phyloP scores from a whole-genome alignment of 2,113 vertebrate species.

The Archilochus colubris region DNA sequence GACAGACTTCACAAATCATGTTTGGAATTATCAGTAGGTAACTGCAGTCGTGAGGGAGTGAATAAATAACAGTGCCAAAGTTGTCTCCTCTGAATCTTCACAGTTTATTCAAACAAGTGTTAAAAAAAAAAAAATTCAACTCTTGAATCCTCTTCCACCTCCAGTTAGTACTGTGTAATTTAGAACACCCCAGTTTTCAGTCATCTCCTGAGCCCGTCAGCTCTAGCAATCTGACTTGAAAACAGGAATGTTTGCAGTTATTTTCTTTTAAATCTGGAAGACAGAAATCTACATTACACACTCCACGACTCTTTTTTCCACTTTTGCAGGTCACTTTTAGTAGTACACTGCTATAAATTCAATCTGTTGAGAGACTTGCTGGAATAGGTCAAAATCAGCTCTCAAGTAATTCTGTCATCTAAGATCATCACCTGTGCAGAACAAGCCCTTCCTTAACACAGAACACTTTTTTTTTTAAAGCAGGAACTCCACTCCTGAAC shows the following conservation, averaged over 20 bases:
- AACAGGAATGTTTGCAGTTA: background rate
- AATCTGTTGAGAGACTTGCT: background rate
- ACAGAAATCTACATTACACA: background rate
- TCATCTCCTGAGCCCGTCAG: background rate
- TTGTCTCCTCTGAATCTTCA: background rate
- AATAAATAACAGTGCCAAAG: background rate
- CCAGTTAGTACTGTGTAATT: background rate
- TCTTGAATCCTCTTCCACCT: background rate
- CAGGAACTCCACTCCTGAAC: background rate
- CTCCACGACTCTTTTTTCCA: background rate
- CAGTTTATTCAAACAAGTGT: background rate
- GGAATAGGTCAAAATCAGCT: background rate
- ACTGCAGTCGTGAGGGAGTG: background rate
- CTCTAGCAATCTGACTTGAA: background rate
- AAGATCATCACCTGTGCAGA: background rate
- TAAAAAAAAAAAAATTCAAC: background rate
- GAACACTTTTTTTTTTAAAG: background rate
- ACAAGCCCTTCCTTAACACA: background rate
- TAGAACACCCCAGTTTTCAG: background rate
- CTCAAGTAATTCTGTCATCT: background rate
- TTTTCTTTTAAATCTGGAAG: background rate
- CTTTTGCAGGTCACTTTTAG: slow-evolving; percentile 42
- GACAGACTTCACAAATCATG: background rate
- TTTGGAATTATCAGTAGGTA: background rate
- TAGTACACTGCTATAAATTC: background rate